Evolutionary conservation across 2,888 invertebrate genomes (phyloP).

Genomic region (Anaspis maculata): DNA sequence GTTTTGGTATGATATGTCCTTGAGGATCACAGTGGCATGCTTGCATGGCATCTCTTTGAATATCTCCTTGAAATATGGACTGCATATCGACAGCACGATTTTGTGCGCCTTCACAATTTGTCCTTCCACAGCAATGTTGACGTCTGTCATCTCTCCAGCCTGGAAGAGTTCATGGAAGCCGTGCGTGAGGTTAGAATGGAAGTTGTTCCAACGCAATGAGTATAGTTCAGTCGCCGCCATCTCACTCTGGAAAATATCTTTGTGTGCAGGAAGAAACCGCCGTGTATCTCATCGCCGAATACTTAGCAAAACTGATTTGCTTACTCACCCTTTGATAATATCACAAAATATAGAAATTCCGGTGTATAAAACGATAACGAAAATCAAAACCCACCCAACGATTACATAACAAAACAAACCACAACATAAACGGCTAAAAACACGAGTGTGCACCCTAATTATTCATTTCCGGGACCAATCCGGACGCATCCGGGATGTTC

Average conservation of each 20-base stretch:
- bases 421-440: conserved; percentile 20
- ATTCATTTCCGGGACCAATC: conserved; percentile 40
- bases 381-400: too few species aligned
- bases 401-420: conserved; percentile 31
- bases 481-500: conserved; percentile 36
- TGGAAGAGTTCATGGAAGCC: conserved; percentile 64
- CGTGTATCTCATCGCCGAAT: too few species aligned
- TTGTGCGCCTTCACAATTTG: conserved; percentile 70
- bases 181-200: conserved; percentile 64
- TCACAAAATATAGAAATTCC: too few species aligned
- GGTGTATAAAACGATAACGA: too few species aligned
- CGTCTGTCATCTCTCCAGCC: conserved; percentile 67
- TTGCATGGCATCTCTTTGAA: conserved; percentile 66
- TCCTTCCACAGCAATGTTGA: conserved; percentile 70
- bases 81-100: conserved; percentile 68
- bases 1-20: conserved; percentile 61
- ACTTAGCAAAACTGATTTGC: conserved; percentile 15
- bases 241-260: too few species aligned
- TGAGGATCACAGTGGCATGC: conserved; percentile 65
- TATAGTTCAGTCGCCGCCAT: conserved; percentile 57
- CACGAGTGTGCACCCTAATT: conserved; percentile 35
- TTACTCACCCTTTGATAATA: conserved; percentile 26
- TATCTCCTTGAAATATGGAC: conserved; percentile 68
- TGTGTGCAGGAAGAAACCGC: conserved; percentile 14
- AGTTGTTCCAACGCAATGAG: conserved; percentile 72